Conservation (phyloP, 2,797 vertebrate genomes). For the Limosa lapponica region DNA sequence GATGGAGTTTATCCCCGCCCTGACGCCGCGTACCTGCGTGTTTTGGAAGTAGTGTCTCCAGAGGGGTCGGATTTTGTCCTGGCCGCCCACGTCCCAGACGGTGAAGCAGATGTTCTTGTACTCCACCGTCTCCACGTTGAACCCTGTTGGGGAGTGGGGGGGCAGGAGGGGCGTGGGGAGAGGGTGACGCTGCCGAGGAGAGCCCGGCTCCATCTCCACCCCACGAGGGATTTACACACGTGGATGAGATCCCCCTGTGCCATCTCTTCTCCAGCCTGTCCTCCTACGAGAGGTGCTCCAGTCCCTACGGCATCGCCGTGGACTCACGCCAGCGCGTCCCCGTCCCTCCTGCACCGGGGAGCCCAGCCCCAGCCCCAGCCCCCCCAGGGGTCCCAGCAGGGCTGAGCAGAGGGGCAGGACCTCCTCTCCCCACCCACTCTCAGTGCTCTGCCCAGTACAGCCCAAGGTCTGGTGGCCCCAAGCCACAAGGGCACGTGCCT, state of each 20-base stretch:
- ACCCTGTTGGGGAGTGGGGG: conserved; percentile 72
- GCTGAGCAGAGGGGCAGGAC: neutral
- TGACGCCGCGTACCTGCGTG: conserved; percentile 80
- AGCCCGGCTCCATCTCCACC: neutral
- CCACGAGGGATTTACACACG: no score
- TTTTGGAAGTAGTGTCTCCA: conserved; percentile 93
- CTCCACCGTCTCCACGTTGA: conserved; percentile 91
- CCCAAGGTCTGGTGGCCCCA: neutral
- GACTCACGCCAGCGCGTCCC: neutral
- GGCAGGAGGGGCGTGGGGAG: neutral
- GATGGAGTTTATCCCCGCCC: neutral
- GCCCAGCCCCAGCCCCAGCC: neutral
- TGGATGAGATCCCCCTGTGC: rapidly evolving
- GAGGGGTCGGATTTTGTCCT: conserved; percentile 90
- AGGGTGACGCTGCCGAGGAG: neutral
- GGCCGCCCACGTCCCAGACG: conserved; percentile 90
- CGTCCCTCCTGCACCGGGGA: rapidly evolving
- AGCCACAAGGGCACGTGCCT: rapidly evolving
- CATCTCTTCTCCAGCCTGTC: neutral
- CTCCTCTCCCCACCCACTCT: rapidly evolving
- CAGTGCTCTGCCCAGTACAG: neutral
- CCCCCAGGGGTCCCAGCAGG: neutral
- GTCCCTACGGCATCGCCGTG: rapidly evolving
- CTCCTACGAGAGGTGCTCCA: rapidly evolving
- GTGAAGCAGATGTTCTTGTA: conserved; percentile 93